Evolutionary conservation across 2,113 vertebrate genomes (phyloP).

Genomic region (Phocoena phocoena): DNA sequence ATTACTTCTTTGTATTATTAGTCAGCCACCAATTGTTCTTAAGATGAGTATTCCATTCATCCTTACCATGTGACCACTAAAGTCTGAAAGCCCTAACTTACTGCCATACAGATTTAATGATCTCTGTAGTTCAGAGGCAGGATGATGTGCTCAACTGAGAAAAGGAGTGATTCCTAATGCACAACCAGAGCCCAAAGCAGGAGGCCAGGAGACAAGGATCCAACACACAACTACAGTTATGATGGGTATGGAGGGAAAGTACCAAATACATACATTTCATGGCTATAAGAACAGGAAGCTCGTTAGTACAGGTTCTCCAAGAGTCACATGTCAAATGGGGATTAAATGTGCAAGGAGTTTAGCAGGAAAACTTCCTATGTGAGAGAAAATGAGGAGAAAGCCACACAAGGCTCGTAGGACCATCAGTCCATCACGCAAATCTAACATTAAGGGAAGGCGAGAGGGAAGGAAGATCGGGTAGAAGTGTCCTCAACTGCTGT

Average conservation of each 20-base stretch:
- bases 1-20: slow-evolving; percentile 23
- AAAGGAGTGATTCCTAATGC: neutral
- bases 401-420: neutral
- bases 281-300: neutral
- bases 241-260: neutral
- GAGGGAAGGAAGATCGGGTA: neutral
- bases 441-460: neutral
- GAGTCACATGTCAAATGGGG: neutral
- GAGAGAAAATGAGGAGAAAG: neutral
- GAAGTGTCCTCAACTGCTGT: neutral
- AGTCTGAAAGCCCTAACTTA: neutral
- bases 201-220: neutral
- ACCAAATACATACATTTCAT: neutral
- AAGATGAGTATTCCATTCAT: slow-evolving; percentile 47
- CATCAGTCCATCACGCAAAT: neutral
- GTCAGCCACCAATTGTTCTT: slow-evolving; percentile 9
- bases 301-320: neutral
- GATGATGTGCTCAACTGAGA: neutral
- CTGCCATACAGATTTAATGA: neutral
- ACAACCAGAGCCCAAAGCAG: neutral
- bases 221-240: neutral
- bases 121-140: neutral
- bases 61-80: neutral
- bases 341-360: neutral
- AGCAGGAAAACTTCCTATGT: neutral